phyloP scores from a whole-genome alignment of 2,113 vertebrate genomes.

The Cyanistes caeruleus region DNA sequence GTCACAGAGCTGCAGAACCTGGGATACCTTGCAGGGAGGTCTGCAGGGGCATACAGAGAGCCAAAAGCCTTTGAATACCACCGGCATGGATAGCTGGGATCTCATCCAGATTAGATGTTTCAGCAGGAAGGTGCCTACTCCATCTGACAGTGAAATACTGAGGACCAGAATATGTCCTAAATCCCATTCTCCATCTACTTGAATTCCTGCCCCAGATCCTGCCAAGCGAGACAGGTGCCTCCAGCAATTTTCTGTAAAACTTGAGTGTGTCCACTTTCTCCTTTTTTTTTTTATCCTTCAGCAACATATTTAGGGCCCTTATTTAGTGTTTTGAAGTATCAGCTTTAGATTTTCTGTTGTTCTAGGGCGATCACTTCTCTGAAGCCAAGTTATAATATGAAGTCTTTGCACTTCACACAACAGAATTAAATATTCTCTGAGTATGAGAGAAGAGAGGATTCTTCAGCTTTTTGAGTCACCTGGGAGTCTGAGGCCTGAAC shows the following conservation, averaged over 20 bases:
- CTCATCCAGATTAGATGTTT: fast-evolving
- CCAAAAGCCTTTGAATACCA: background rate
- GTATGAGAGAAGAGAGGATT: background rate
- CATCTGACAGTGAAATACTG: background rate
- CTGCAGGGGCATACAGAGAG: background rate
- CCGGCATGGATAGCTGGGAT: background rate
- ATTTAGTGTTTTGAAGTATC: background rate
- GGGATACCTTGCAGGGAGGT: background rate
- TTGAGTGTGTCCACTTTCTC: background rate
- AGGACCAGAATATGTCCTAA: background rate
- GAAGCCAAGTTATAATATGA: background rate
- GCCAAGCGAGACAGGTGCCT: background rate
- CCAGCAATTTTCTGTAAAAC: background rate
- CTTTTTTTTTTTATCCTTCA: background rate
- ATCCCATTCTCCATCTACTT: background rate
- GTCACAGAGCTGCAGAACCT: background rate
- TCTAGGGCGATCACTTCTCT: background rate
- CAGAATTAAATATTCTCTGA: background rate
- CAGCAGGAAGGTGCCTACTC: background rate
- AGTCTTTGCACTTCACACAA: background rate
- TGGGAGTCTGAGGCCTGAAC: background rate
- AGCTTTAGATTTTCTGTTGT: background rate
- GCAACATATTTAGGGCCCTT: background rate
- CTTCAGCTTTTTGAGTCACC: background rate
- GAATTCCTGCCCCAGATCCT: background rate